Percentiles rank a stretch among this genome's conserved stretches.
Evolutionary conservation across 2,113 vertebrate species (phyloP).

Genomic region (Ceyx margarethae): DNA sequence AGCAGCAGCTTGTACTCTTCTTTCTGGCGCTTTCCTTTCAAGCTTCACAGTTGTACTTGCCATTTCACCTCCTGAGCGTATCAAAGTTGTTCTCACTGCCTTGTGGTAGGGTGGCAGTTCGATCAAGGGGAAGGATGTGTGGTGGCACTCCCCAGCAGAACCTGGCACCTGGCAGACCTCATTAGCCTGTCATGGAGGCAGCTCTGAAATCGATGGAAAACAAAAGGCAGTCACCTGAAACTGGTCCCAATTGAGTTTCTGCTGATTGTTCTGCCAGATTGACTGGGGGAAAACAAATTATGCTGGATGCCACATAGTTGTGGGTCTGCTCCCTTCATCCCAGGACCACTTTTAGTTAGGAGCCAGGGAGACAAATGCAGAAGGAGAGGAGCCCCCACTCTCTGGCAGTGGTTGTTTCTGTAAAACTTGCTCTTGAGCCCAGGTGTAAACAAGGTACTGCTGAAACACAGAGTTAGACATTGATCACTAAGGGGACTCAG

Average conservation of each 20-base stretch:
- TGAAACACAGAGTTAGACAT: background rate
- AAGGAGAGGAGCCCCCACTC: background rate
- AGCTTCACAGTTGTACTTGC: background rate
- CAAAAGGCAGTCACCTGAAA: conserved; percentile 55
- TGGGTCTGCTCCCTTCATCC: background rate
- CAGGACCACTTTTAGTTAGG: background rate
- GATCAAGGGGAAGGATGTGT: background rate
- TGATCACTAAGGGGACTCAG: background rate
- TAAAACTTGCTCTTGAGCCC: background rate
- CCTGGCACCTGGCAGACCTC: conserved; percentile 41
- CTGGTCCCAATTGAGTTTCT: conserved; percentile 47
- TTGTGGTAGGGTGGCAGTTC: background rate
- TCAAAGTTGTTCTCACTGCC: background rate
- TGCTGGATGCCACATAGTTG: background rate
- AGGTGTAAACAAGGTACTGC: background rate
- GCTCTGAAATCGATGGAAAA: conserved; percentile 33
- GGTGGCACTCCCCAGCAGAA: conserved; percentile 10
- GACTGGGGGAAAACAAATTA: conserved; percentile 23
- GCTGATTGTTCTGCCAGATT: conserved; percentile 46
- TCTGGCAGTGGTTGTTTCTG: background rate
- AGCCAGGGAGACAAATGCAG: background rate
- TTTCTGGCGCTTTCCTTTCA: background rate
- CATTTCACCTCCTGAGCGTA: background rate
- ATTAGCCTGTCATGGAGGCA: conserved; percentile 33
- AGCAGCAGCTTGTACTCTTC: background rate